phyloP scores from a whole-genome alignment of 2,888 invertebrate species.

The Tetragonula carbonaria region DNA sequence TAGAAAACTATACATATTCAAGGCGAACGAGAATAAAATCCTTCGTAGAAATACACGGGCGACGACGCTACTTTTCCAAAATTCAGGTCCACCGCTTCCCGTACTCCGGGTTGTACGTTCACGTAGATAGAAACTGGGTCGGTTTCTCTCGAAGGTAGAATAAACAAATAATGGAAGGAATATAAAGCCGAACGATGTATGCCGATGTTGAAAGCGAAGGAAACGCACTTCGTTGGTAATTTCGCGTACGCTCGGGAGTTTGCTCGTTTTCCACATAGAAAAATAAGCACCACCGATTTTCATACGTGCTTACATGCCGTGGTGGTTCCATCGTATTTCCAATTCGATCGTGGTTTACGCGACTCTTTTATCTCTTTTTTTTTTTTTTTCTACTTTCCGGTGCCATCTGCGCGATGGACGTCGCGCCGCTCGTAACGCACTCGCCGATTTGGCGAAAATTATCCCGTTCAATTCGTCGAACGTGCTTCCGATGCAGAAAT shows the following conservation, averaged over 20 bases:
- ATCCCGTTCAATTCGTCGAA: constrained; percentile 20
- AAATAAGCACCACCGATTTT: constrained; percentile 32
- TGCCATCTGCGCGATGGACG: neutral
- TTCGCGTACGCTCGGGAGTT: constrained; percentile 39
- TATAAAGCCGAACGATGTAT: constrained; percentile 53
- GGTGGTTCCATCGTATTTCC: neutral
- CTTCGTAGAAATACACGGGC: constrained; percentile 32
- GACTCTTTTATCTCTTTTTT: no score
- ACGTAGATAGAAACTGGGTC: constrained; percentile 53
- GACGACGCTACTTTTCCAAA: constrained; percentile 44
- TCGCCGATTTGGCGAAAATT: constrained; percentile 16
- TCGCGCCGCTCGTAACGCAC: neutral
- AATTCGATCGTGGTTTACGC: neutral
- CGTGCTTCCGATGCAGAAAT: constrained; percentile 16
- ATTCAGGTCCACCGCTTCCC: constrained; percentile 43
- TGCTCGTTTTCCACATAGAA: constrained; percentile 22
- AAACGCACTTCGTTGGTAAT: constrained; percentile 53
- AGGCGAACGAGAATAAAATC: constrained; percentile 19
- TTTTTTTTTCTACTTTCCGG: neutral
- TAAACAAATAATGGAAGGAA: constrained; percentile 62
- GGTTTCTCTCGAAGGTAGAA: constrained; percentile 58
- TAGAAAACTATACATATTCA: constrained; percentile 6
- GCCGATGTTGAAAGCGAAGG: constrained; percentile 36
- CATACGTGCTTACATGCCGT: neutral
- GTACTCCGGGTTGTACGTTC: neutral